These are phyloP conservation scores for Mythimna lalbum DNA, from an alignment of 2,888 invertebrate species.

Conservation along the genomic window DNA sequence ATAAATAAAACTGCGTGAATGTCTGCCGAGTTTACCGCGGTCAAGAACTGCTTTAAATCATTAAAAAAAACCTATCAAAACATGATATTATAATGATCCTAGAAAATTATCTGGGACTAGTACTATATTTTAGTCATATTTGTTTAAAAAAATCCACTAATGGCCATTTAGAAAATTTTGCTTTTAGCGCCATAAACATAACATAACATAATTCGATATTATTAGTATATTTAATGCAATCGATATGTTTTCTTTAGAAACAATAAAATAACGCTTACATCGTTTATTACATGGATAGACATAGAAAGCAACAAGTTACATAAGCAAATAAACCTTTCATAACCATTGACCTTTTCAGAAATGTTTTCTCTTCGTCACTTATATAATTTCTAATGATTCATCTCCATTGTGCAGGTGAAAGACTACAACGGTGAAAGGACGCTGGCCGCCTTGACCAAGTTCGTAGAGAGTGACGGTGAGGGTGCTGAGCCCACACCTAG, in stretches of 20 bases:
- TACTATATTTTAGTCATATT: neutral
- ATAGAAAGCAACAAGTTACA: neutral
- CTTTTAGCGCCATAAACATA: neutral
- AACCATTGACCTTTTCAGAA: neutral
- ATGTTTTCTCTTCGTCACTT: neutral
- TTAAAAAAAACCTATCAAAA: no score
- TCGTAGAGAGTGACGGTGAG: slow-evolving; percentile 97
- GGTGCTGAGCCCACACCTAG: slow-evolving; percentile 93
- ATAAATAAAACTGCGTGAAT: no score
- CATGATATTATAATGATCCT: no score
- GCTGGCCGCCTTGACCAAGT: slow-evolving; percentile 97
- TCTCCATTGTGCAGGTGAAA: slow-evolving; percentile 84
- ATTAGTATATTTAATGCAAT: neutral
- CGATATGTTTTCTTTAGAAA: neutral
- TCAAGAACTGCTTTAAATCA: no score
- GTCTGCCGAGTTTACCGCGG: neutral
- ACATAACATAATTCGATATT: neutral
- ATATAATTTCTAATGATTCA: slow-evolving; percentile 9
- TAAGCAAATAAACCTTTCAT: neutral
- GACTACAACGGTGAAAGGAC: slow-evolving; percentile 99
- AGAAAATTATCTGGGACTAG: no score
- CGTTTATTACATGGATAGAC: neutral
- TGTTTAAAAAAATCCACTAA: neutral
- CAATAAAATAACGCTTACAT: neutral
- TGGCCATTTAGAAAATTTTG: neutral